A percentile compares a stretch with the other conserved stretches of the same genome.
Evolutionary conservation across 1,140 invertebrate genomes (phyloP).

Genomic region (Dinoponera quadriceps): DNA sequence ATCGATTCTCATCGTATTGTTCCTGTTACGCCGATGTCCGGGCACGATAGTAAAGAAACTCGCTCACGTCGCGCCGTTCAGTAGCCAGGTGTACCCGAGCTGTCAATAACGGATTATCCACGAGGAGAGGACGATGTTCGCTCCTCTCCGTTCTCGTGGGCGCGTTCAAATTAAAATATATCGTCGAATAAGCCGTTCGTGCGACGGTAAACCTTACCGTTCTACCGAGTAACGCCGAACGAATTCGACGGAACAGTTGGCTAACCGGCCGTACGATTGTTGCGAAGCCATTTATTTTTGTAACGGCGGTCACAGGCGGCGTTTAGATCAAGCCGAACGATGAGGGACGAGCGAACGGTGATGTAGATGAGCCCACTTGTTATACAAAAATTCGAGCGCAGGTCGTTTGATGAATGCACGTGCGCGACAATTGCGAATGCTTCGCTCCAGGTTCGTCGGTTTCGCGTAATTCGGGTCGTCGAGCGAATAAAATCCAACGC

Average conservation of each 20-base stretch:
- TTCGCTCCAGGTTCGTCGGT: neutral
- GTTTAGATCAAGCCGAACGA: neutral
- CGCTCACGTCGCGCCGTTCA: neutral
- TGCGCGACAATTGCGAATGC: neutral
- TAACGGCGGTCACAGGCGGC: neutral
- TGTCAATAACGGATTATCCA: slow-evolving; percentile 46
- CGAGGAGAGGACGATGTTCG: neutral
- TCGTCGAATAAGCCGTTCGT: neutral
- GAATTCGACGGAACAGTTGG: neutral
- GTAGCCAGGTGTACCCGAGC: neutral
- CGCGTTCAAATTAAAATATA: slow-evolving; percentile 39
- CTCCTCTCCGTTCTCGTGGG: neutral
- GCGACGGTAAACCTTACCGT: slow-evolving; percentile 3
- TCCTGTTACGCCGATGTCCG: slow-evolving; percentile 54
- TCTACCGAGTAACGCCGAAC: neutral
- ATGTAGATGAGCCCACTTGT: too few relatives aligned
- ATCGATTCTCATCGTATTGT: slow-evolving; percentile 66
- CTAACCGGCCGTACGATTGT: neutral
- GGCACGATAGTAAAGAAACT: slow-evolving; percentile 48
- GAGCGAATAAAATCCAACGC: neutral
- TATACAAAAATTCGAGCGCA: too few relatives aligned
- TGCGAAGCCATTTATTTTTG: neutral
- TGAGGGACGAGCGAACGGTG: too few relatives aligned
- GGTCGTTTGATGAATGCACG: neutral
- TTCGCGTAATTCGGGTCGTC: neutral